Base-by-base conservation (phyloP, 30 jellyfish, hydroid and myxozoan genomes). In the Hydra vulgaris region DNA sequence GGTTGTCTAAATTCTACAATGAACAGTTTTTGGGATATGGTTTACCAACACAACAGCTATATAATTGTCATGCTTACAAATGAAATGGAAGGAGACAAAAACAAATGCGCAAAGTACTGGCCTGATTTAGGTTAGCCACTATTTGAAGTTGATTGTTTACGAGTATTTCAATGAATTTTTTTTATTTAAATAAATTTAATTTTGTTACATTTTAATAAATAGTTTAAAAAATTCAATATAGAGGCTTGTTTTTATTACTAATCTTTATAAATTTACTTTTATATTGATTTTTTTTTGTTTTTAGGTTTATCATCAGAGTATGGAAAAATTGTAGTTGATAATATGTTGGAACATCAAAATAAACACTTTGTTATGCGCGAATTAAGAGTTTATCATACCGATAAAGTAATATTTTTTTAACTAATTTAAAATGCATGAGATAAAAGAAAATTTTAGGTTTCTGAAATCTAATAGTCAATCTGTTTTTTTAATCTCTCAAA, bases 61-160 rank as follows among this genome's bases (percentile, higher is more conserved):
- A 81, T 91, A 0, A 77, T 91, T 25, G 92, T 85, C 40, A 91
- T 91, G 98, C 85, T 91, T 7, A 86, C 98, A 0, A 91, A 91
- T 27, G 96, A 86, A 74, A 88, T 86, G 24, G 98, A 91, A 68
- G 81, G 87, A 7, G 95, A 95, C 70, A 91, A 91, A 89, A 91
- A 88, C 27, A 91, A 91, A 74, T 91, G 98, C 75, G 96, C 95
- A 18, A 79, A 87, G 21, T 91, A 91, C 72, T 91, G 98, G 98
- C 98, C 98, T 24, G 86, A 88, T 69, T 86, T 84, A 80, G 87
- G 87, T 80, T 25, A 17, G 61, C 61, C 61, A 5, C 61, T 40
- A 3, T 40, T 40, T 40, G n/a, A n/a, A n/a, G 5, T 40, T 40
- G 12, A 40, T 12, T 40, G 61, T 40, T 40, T 40, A 40, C 61